phyloP scores from a whole-genome alignment of 1,140 invertebrate species.

The Caenorhabditis elegans region WBcel235 BX284605.5:4653501-4654000 shows the following conservation, averaged over 20 bases:
- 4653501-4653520: slow-evolving; percentile 34
- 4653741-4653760: slow-evolving; percentile 3
- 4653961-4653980: background rate
- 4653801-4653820: slow-evolving; percentile 2
- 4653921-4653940: background rate
- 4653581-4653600: background rate
- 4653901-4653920: background rate
- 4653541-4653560: background rate
- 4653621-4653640: slow-evolving; percentile 18
- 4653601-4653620: background rate
- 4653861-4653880: background rate
- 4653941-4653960: slow-evolving; percentile 8
- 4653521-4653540: background rate
- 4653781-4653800: slow-evolving; percentile 12
- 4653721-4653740: slow-evolving; percentile 16
- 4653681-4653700: too few species aligned
- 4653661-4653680: too few species aligned
- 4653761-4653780: slow-evolving; percentile 13
- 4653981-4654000: background rate
- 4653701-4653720: background rate
- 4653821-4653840: background rate
- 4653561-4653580: background rate
- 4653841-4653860: background rate
- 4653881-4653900: background rate
- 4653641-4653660: too few species aligned